Base-by-base conservation (phyloP, 1,140 invertebrate genomes). In the Drosophila gunungcola region DNA sequence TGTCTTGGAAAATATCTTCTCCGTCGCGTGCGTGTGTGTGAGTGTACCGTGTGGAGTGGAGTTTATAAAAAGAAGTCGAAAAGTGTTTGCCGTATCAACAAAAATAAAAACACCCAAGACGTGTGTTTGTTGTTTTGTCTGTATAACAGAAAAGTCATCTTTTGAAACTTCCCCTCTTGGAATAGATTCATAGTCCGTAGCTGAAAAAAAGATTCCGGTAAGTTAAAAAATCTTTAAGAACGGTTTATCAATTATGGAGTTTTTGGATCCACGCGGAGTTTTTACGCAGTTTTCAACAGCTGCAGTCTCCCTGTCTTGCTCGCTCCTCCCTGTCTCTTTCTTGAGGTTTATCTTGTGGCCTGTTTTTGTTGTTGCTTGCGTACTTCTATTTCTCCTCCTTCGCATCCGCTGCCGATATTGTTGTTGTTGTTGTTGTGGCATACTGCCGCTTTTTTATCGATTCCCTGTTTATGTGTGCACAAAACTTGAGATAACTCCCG, bases 51-150 rank as follows among this genome's bases (percentile, higher is more conserved):
- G 43, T 32, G 76, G 60, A 54, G 75, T 80, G 68, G 76, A 88
- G 84, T 88, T 88, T 88, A 89, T 62, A 88, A 86, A 88, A 89
- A 88, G 82, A 89, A 89, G 84, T 88, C 34, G 55, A 82, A 69
- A 73, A 76, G 83, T 81, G 82, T 81, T 85, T 81, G 78, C 72
- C 74, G 76, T 65, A 60, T 61, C 81, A 69, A 73, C 70, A 54
- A 74, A 63, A 79, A 51, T 63, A 78, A 62, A 55, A 68, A 78
- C 62, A 81, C 39, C 49, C 39, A 49, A 41, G 43, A 48, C 42
- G 57, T 45, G 60, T 73, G 62, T 78, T 79, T 85, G 63, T 78
- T 86, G 54, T 70, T 81, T 76, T 75, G 78, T 86, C 69, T 86
- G 83, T 88, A 89, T 83, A 89, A 83, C 84, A 89, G 79, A 82